phyloP scores from a whole-genome alignment of 2,113 vertebrate genomes.

The Rhinolophus sinicus region DNA sequence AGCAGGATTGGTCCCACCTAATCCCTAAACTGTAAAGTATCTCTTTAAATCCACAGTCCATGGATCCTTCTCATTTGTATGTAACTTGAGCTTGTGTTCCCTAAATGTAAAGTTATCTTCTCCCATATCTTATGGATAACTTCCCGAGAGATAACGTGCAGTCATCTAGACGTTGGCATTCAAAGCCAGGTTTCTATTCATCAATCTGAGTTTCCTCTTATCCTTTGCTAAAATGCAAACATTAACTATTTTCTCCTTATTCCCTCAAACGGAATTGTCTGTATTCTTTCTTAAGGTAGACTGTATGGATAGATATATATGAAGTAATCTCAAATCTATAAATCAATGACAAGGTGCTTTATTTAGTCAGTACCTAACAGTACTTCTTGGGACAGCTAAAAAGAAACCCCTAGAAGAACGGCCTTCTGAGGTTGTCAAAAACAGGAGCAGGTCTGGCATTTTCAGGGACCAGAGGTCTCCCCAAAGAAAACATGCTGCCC shows the following conservation, averaged over 20 bases:
- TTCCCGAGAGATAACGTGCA: not conserved
- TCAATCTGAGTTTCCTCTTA: not conserved
- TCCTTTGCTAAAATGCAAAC: not conserved
- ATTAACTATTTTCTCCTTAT: not conserved
- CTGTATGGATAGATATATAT: not conserved
- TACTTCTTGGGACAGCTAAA: too few relatives aligned
- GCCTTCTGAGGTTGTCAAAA: not conserved
- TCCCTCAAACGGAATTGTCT: not conserved
- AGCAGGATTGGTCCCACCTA: rapidly evolving
- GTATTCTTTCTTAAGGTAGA: not conserved
- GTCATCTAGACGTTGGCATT: not conserved
- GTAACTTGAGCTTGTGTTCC: not conserved
- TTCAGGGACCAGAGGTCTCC: rapidly evolving
- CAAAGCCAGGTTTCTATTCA: not conserved
- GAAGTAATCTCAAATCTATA: not conserved
- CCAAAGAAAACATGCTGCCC: not conserved
- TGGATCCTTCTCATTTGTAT: rapidly evolving
- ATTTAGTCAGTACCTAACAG: not conserved
- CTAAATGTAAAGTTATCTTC: not conserved
- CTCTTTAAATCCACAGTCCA: not conserved
- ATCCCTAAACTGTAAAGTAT: rapidly evolving
- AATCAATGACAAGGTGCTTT: not conserved
- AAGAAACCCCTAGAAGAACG: not conserved
- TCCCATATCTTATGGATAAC: not conserved
- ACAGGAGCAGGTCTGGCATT: rapidly evolving